Base-by-base conservation (phyloP, 2,797 vertebrate genomes). In the Paratrypauchen microcephalus region DNA sequence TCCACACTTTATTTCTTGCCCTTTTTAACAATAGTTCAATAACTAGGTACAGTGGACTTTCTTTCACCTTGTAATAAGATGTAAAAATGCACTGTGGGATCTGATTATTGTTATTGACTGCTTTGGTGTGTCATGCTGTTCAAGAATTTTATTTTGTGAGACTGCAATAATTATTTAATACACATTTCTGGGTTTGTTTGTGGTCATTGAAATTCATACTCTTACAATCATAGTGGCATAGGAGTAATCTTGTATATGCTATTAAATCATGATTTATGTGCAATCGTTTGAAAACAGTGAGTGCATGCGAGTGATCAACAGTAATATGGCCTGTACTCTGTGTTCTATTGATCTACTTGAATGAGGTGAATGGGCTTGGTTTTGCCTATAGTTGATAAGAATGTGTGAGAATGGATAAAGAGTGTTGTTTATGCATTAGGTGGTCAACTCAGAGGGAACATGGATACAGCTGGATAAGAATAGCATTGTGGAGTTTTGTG, bases 111-210 rank as follows among this genome's bases (percentile, higher is more conserved):
- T 90, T 79, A 70, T 80, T 94, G 92, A 93, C 93, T 94, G 94
- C 92, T 96, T 95, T 96, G 95, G 96, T 96, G 96, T 98, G 97
- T 97, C 97, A 98, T 98, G 97, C 97, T 97, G 96, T 98, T 96
- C 95, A 90, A 83, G 77, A 93, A 88, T 87, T 90, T 82, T 76
- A 36, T 72, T 88, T 80, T 86, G 80, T 88, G 75, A 89, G 64
- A 76, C 79, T 88, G 77, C 81, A 86, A 87, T 93, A 91, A 91
- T 89, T 76, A 81, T 79, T 87, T 64, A 75, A 28, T 74, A 66
- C 87, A 62, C 85, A 68, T 89, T 59, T 59, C 16, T 30, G 19
- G 58, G 16, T 60, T 60, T 60, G 15, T 59, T 59, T 83, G 83
- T 86, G 77, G 76, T 65, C 83, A 64, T 83, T 89, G 72, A 83